Base-by-base conservation (phyloP, 2,797 vertebrate species). In the Momotus momota region DNA sequence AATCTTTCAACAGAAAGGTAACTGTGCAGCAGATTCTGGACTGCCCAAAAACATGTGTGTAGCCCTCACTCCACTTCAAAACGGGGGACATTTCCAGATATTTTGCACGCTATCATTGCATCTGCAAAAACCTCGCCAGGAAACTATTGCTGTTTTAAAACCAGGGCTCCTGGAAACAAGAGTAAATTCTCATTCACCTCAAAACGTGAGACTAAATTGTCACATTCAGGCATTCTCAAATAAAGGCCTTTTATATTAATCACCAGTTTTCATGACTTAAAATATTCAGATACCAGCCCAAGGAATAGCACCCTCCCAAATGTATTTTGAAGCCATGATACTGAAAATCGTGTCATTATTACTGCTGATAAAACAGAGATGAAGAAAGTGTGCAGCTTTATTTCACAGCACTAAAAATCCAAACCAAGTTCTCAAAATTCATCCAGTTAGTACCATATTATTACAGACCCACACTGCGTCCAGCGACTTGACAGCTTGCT, bases 401-500 rank as follows among this genome's bases (percentile, higher is more conserved):
- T 95, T 96, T 83, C 90, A 81, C 51, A 94, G 67, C 78, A 71
- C 46, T 75, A 58, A 60, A 88, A 88, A 69, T 54, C 49, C 57
- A 81, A 54, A 72, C 10, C 10, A 38, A 54, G 29, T 65, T 71
- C 54, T 27, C 61, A 84, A 70, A 88, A 81, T 78, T 61, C 52
- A 81, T 83, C 93, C 94, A 81, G 82, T 91, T 69, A 91, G 61
- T 77, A 85, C 20, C 35, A 43, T 5, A 13, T 22, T 38, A 46
- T 31, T 57, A 75, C 69, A 88, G 69, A 74, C 49, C 22, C 2
- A 2, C 14, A 16, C 18, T 14, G 9, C 3, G 1, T 15, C 79
- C 52, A 41, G 48, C 3, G 0, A 62, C 45, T 20, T n/a, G 35
- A 20, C 64, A 91, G 62, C 62, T 87, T 0, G 0, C n/a, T 5